Conservation (phyloP, 2,113 vertebrate genomes). For the Tragelaphus imberbis region DNA sequence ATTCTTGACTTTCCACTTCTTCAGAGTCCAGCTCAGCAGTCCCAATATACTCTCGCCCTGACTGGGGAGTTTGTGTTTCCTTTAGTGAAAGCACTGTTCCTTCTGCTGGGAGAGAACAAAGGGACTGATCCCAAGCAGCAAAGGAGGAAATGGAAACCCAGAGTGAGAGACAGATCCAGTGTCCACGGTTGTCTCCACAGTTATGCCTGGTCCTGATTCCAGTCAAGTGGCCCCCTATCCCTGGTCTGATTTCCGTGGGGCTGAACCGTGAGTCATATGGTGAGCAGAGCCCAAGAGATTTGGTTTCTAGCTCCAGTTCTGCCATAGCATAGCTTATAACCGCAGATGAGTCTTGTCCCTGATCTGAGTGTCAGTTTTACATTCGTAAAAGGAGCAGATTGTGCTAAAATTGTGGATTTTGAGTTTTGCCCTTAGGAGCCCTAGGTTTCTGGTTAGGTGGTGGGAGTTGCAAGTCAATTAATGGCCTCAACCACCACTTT, state of each 20-base stretch:
- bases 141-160: background rate
- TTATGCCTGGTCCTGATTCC: background rate
- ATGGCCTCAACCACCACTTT: background rate
- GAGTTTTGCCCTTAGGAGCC: background rate
- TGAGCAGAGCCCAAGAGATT: background rate
- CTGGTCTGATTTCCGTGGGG: background rate
- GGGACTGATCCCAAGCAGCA: background rate
- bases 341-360: background rate
- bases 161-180: background rate
- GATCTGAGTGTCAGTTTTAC: background rate
- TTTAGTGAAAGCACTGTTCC: background rate
- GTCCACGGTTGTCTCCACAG: accelerated
- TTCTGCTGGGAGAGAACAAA: background rate
- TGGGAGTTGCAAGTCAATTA: background rate
- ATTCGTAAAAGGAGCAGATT: background rate
- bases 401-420: background rate
- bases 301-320: background rate
- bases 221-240: background rate
- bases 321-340: background rate
- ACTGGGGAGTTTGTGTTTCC: background rate
- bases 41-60: accelerated
- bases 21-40: background rate
- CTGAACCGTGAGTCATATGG: background rate
- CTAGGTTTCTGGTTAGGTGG: background rate
- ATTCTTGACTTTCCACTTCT: conserved; percentile 13